Evolutionary conservation across 1,140 invertebrate species (phyloP).

Genomic region (Lasaia peninsularis): DNA sequence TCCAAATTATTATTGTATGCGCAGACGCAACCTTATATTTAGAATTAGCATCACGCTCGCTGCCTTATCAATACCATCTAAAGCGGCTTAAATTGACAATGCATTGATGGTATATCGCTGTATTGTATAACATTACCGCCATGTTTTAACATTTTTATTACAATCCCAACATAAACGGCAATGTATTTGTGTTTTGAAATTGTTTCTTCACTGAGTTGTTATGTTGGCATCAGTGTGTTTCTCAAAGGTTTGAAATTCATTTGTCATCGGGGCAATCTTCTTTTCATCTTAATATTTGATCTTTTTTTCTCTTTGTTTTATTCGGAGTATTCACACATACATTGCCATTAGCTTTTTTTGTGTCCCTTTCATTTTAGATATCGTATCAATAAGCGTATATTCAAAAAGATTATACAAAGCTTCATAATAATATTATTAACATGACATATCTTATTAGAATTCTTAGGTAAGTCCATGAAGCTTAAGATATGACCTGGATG

Average conservation of each 20-base stretch:
- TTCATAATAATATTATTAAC: too few species aligned
- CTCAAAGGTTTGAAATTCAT: slow-evolving; percentile 50
- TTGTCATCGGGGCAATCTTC: slow-evolving; percentile 44
- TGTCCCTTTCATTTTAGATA: too few species aligned
- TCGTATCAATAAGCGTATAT: too few species aligned
- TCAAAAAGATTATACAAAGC: too few species aligned
- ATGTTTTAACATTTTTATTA: slow-evolving; percentile 6
- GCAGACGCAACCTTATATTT: slow-evolving; percentile 50
- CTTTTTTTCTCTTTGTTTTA: slow-evolving; percentile 8
- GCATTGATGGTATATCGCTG: slow-evolving; percentile 19
- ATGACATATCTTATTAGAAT: too few species aligned
- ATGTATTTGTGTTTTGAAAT: slow-evolving; percentile 32
- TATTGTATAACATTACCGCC: slow-evolving; percentile 16
- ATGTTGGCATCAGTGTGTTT: slow-evolving; percentile 30
- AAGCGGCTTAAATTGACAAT: slow-evolving; percentile 54
- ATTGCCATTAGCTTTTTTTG: too few species aligned
- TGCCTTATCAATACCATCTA: slow-evolving; percentile 58
- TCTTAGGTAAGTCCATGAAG: too few species aligned
- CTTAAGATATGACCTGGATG: too few species aligned
- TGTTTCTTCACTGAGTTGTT: slow-evolving; percentile 14
- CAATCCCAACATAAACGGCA: slow-evolving; percentile 24
- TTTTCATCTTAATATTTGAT: slow-evolving; percentile 4
- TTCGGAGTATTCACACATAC: background rate
- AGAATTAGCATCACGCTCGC: slow-evolving; percentile 56
- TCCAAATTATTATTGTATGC: slow-evolving; percentile 41